These are phyloP conservation scores for Neoaliturus tenellus DNA, from an alignment of 2,888 invertebrate species.

Conservation along the genomic window DNA sequence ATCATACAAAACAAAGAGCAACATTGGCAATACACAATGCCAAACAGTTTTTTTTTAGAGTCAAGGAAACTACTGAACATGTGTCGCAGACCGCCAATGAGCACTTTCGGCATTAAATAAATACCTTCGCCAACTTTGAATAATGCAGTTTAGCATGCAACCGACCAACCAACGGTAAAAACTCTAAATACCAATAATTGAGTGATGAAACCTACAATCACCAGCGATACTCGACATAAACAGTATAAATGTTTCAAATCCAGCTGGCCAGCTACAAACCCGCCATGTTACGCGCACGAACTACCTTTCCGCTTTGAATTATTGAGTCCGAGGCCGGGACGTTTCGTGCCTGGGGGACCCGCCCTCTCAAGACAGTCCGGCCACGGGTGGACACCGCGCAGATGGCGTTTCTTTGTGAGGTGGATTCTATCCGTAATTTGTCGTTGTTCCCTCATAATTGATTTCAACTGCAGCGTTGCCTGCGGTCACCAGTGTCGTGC, in stretches of 20 bases:
- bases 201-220: background rate
- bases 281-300: slow-evolving; percentile 2
- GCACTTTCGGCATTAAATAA: background rate
- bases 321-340: slow-evolving; percentile 6
- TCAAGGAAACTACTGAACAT: background rate
- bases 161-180: background rate
- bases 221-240: background rate
- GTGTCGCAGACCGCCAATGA: background rate
- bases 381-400: slow-evolving; percentile 6
- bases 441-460: slow-evolving; percentile 43
- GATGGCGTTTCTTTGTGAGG: slow-evolving; percentile 23
- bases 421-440: slow-evolving; percentile 29
- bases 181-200: background rate
- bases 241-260: slow-evolving; percentile 25
- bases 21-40: too few relatives aligned
- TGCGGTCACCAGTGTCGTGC: slow-evolving; percentile 4
- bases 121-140: background rate
- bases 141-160: background rate
- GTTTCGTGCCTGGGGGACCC: background rate
- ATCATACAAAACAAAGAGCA: too few relatives aligned
- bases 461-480: slow-evolving; percentile 30
- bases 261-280: background rate
- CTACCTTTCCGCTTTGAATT: background rate
- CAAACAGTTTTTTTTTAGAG: too few relatives aligned
- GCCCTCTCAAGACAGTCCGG: background rate